A percentile compares a stretch with the other conserved stretches of the same genome.
These are phyloP conservation scores for Zeugodacus cucurbitae DNA, from an alignment of 1,140 invertebrate species.

Conservation along the genomic window DNA sequence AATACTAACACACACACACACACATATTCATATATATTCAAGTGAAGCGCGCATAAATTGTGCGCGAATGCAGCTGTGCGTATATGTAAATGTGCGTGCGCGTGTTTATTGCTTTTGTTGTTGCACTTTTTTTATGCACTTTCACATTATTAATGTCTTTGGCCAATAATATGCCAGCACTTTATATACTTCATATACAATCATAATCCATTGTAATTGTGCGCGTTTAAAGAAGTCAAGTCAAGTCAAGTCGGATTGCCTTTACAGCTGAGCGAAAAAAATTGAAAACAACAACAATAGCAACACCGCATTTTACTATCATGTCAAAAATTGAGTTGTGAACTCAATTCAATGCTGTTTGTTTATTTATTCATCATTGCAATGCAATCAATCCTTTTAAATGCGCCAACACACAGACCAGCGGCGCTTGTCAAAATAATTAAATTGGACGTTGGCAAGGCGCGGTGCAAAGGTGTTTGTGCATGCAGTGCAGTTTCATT, in stretches of 20 bases:
- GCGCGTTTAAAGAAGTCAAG: not conserved
- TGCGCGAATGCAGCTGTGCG: not conserved
- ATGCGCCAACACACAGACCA: not conserved
- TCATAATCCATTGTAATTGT: not conserved
- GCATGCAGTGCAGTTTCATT: not conserved
- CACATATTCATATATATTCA: too few relatives aligned
- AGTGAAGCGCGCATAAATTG: not conserved
- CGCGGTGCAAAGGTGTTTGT: not conserved
- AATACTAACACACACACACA: not conserved
- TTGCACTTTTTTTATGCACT: not conserved
- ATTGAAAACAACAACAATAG: not conserved
- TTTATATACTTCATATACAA: not conserved
- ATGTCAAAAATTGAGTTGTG: not conserved
- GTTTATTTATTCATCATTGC: conserved; percentile 23
- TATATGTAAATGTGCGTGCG: not conserved
- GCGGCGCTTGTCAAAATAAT: conserved; percentile 17
- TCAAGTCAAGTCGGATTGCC: not conserved
- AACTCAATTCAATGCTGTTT: conserved; percentile 7
- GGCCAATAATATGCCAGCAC: not conserved
- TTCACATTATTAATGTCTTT: not conserved
- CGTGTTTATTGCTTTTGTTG: not conserved
- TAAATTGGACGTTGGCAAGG: not conserved
- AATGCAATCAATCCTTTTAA: conserved; percentile 21
- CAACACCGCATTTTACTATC: not conserved
- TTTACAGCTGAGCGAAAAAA: not conserved